Evolutionary conservation across 2,113 vertebrate species (phyloP), one percentile per base, ranked within the genome.

Genomic region (Bos javanicus): DNA sequence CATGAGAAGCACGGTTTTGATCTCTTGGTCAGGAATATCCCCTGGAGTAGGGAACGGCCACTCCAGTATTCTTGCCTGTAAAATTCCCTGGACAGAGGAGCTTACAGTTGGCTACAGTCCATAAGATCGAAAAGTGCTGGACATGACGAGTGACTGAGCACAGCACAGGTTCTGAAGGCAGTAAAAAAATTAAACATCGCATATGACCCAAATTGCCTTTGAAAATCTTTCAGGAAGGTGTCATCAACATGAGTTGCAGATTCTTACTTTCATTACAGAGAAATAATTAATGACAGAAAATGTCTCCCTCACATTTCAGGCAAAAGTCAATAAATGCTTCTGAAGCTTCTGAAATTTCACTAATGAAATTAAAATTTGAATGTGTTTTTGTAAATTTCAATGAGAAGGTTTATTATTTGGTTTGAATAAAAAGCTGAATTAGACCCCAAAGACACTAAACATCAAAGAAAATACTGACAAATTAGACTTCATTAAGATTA

Each of bases 201-300:
- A 52, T 33, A 9, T 23, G 67, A 39, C 67, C 39, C 67, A 50
- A 19, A 90, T 33, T 86, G 7, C 81, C 57, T 43, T 94, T 80
- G 67, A 57, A 28, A 46, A 60, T 83, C 52, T 83, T 92, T 62
- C 16, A 83, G 52, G 52, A 83, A 50, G 7, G 19, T 19, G 28
- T 33, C 87, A 16, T 50, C 62, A 60, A 4, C 28, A 50, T 3
- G 33, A 92, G 10, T 33, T 56, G 4, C 62, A 56, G 56, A 83
- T 19, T 90, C 13, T 48, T 80, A 21, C 36, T 85, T 78, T 80
- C 52, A 64, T 46, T 89, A 96, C 21, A 64, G 78, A 93, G 26
- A 96, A 62, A 89, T 88, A 84, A 82, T 48, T 54, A 82, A 96
- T 62, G 85, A 78, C 16, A 84, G n/a, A 90, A 93, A 84, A 62